These are phyloP conservation scores for Pseudorectes ferrugineus DNA, from an alignment of 2,113 vertebrate genomes.

Conservation along the genomic window DNA sequence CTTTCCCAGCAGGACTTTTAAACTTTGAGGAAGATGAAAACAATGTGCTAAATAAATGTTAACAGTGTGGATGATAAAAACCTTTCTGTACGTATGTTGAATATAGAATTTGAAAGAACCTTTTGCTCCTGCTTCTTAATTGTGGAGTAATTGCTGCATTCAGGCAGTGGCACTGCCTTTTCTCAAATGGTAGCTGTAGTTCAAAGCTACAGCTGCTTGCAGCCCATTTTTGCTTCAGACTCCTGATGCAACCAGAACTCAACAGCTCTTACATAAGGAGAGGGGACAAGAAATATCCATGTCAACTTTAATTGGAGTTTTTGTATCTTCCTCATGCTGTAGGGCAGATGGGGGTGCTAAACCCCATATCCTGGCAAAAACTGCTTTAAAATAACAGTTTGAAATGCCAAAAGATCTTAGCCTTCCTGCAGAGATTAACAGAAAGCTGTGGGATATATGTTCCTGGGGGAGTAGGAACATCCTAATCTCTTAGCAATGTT, in stretches of 20 bases:
- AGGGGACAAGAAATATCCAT: not conserved
- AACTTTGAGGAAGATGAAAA: not conserved
- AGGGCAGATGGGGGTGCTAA: not conserved
- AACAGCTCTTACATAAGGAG: not conserved
- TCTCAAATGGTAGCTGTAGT: not conserved
- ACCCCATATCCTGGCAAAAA: not conserved
- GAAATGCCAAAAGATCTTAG: not conserved
- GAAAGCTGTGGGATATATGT: not conserved
- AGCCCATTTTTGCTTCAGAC: not conserved
- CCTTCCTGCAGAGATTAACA: not conserved
- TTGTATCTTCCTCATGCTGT: not conserved
- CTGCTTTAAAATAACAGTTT: not conserved
- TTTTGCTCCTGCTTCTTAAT: not conserved
- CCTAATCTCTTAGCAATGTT: not conserved
- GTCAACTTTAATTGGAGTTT: not conserved
- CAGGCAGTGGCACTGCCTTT: not conserved
- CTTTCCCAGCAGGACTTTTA: not conserved
- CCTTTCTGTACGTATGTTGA: not conserved
- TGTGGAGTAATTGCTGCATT: not conserved
- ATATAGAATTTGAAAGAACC: not conserved
- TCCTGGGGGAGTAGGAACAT: not conserved
- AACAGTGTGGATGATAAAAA: fast-evolving
- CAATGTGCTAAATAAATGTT: not conserved
- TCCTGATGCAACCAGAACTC: not conserved
- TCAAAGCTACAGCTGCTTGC: not conserved